Conservation (phyloP, 2,888 invertebrate species). For the Agrilus biguttatus region DNA sequence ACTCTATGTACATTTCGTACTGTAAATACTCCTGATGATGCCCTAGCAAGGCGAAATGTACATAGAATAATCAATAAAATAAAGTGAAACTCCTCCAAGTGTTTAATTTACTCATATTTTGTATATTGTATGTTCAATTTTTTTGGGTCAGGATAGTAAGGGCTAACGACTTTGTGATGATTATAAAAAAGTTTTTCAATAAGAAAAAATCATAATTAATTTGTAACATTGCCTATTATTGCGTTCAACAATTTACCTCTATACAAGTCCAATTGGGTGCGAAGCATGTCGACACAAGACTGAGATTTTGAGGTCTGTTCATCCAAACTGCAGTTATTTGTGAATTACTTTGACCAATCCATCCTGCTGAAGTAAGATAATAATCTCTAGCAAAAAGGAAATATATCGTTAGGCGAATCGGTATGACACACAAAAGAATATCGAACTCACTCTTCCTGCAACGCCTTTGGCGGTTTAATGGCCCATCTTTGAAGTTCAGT, state of each 20-base stretch:
- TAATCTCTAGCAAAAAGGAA: conserved; percentile 52
- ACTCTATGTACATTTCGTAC: no score
- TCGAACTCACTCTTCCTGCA: conserved; percentile 64
- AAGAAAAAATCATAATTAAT: no score
- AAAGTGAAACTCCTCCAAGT: no score
- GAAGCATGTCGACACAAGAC: conserved; percentile 73
- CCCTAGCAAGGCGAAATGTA: no score
- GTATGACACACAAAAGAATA: conserved; percentile 1
- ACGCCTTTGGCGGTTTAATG: conserved; percentile 57
- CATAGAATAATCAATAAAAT: no score
- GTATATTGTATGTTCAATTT: no score
- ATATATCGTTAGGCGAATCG: neutral
- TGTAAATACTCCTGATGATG: no score
- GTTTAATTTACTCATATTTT: no score
- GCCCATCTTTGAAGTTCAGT: conserved; percentile 48
- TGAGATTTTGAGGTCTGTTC: conserved; percentile 85
- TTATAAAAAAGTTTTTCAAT: no score
- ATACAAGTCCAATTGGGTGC: conserved; percentile 72
- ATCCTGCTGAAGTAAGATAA: conserved; percentile 83
- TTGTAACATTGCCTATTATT: no score
- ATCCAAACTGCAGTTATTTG: conserved; percentile 83
- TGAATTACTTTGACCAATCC: conserved; percentile 67
- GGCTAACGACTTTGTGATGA: no score
- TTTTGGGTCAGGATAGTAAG: no score
- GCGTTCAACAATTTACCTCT: conserved; percentile 43